These are phyloP conservation scores for Neodiprion pinetum DNA, from an alignment of 1,140 invertebrate genomes.

Conservation along the genomic window DNA sequence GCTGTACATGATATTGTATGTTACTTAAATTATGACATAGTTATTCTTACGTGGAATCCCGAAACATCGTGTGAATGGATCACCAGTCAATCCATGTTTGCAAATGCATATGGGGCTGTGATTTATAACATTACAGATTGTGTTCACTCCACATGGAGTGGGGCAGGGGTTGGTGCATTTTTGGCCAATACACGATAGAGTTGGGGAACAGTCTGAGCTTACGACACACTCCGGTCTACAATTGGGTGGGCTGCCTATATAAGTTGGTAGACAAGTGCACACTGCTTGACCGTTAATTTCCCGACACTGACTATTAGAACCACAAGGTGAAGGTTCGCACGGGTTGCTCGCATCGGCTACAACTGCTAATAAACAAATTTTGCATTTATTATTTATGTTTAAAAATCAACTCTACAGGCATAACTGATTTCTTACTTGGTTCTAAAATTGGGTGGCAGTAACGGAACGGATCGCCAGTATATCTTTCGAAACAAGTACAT, in stretches of 20 bases:
- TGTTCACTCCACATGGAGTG: conserved; percentile 76
- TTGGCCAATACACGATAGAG: conserved; percentile 77
- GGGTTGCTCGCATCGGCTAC: conserved; percentile 67
- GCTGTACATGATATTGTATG: background rate
- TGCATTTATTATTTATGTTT: background rate
- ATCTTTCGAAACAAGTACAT: conserved; percentile 68
- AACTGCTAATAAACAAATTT: conserved; percentile 1
- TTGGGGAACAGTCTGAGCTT: conserved; percentile 75
- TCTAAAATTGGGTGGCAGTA: conserved; percentile 50
- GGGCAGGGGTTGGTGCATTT: conserved; percentile 83
- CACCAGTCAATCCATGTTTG: conserved; percentile 68
- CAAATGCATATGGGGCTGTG: conserved; percentile 71
- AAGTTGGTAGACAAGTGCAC: conserved; percentile 76
- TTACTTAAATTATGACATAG: background rate
- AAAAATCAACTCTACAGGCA: background rate
- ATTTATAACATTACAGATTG: conserved; percentile 71
- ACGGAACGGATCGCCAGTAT: conserved; percentile 69
- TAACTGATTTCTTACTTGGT: conserved; percentile 32
- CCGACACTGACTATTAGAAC: conserved; percentile 78
- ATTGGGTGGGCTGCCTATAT: conserved; percentile 74
- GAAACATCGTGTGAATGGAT: conserved; percentile 75
- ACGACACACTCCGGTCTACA: conserved; percentile 80
- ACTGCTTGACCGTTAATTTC: conserved; percentile 73
- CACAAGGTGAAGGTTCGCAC: conserved; percentile 79
- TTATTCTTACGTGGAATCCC: conserved; percentile 59